Conservation (phyloP, 2,888 invertebrate genomes). For the Oligia latruncula region DNA sequence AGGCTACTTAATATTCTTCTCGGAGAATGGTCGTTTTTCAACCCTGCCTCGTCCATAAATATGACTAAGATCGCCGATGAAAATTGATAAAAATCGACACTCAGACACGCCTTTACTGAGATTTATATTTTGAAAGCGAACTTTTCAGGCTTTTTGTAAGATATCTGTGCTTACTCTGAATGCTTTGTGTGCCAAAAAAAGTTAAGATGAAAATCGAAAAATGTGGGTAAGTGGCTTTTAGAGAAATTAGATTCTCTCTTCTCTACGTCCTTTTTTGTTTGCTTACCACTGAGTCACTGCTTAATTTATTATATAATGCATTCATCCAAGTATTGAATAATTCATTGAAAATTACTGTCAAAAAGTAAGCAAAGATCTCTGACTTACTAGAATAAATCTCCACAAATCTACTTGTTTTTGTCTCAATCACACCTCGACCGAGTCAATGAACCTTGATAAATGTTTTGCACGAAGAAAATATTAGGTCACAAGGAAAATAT, state of each 20-base stretch:
- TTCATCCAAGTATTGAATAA: conserved; percentile 11
- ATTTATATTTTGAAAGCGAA: conserved; percentile 61
- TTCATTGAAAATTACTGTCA: neutral
- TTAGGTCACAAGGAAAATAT: conserved; percentile 53
- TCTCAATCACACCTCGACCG: conserved; percentile 40
- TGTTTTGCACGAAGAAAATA: conserved; percentile 50
- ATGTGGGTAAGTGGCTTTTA: conserved; percentile 37
- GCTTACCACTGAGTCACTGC: neutral
- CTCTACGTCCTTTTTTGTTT: conserved; percentile 25
- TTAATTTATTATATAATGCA: neutral
- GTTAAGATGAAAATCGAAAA: conserved; percentile 36
- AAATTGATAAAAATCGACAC: conserved; percentile 70
- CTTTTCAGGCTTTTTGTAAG: conserved; percentile 36
- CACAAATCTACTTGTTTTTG: conserved; percentile 41
- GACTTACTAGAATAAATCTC: neutral
- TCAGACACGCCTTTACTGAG: conserved; percentile 57
- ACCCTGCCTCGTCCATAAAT: conserved; percentile 61
- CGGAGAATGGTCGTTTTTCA: conserved; percentile 60
- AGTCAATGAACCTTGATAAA: conserved; percentile 53
- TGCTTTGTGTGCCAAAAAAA: conserved; percentile 53
- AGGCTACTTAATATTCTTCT: conserved; percentile 64
- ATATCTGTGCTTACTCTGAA: conserved; percentile 41
- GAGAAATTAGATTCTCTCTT: conserved; percentile 15
- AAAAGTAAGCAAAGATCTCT: neutral
- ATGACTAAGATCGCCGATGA: conserved; percentile 63